Evolutionary conservation across 2,888 invertebrate species (phyloP).

Genomic region (Caenorhabditis japonica): DNA sequence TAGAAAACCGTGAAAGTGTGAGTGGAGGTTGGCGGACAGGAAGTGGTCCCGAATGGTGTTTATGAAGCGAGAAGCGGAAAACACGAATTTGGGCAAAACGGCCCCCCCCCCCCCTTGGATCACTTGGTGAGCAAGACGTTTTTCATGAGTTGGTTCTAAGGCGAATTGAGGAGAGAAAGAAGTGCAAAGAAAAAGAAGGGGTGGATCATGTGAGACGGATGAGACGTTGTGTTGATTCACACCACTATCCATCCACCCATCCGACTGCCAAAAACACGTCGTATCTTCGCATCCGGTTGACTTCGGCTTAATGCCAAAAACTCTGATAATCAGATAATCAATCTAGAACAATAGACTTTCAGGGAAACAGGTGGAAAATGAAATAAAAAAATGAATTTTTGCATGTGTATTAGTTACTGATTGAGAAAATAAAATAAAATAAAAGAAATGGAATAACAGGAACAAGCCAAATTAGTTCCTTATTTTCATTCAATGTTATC

Average conservation of each 20-base stretch:
- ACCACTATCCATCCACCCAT: conserved; percentile 10
- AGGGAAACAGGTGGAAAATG: no score
- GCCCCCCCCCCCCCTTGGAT: conserved; percentile 8
- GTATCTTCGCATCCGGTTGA: conserved; percentile 27
- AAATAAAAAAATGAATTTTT: no score
- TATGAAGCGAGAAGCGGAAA: conserved; percentile 41
- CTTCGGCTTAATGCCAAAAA: not conserved
- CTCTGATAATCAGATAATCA: no score
- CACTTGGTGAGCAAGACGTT: conserved; percentile 20
- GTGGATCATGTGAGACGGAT: conserved; percentile 38
- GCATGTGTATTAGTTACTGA: conserved; percentile 1
- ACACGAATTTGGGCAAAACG: conserved; percentile 32
- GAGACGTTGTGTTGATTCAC: conserved; percentile 24
- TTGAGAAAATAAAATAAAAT: not conserved
- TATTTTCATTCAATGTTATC: conserved; percentile 22
- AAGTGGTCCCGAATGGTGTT: conserved; percentile 38
- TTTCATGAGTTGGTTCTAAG: conserved; percentile 12
- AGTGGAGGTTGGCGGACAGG: conserved; percentile 16
- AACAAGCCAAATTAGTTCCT: conserved; percentile 24
- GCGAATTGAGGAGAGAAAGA: conserved; percentile 25
- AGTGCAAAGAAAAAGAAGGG: conserved; percentile 10
- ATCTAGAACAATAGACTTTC: no score
- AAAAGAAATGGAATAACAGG: conserved; percentile 2
- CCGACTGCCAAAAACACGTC: conserved; percentile 27
- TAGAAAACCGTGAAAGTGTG: no score